These are phyloP conservation scores for Acanthococcus lagerstroemiae DNA, from an alignment of 2,888 invertebrate genomes.

Conservation along the genomic window DNA sequence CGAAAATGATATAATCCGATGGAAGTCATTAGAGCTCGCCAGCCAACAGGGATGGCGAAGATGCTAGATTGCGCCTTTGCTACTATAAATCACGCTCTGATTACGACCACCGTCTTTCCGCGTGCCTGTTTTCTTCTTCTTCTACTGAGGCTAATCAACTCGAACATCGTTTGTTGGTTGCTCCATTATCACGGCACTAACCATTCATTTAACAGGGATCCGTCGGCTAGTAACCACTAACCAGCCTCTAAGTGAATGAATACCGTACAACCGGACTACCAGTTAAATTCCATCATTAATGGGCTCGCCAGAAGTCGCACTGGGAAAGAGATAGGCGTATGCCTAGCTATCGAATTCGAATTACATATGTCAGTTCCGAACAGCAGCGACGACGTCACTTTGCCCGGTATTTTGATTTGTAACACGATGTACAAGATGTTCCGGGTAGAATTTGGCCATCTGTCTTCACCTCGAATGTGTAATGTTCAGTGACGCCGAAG, in stretches of 20 bases:
- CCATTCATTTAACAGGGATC: neutral
- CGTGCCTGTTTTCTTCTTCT: neutral
- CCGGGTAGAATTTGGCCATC: no score
- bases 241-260: constrained; percentile 1
- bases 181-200: neutral
- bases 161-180: neutral
- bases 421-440: no score
- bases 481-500: no score
- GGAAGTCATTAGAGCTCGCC: constrained; percentile 25
- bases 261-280: neutral
- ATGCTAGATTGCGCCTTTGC: neutral
- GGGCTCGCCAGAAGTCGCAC: neutral
- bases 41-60: neutral
- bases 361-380: no score
- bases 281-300: constrained; percentile 12
- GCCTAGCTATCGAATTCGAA: no score
- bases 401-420: no score
- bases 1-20: constrained; percentile 27
- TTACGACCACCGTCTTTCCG: neutral
- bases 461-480: no score
- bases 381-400: no score
- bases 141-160: neutral
- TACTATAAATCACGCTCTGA: constrained; percentile 11
- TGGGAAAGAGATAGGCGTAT: no score
- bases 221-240: no score